These are phyloP conservation scores for Euphonia xanthogaster DNA, from an alignment of 2,797 vertebrate genomes.

Conservation along the genomic window DNA sequence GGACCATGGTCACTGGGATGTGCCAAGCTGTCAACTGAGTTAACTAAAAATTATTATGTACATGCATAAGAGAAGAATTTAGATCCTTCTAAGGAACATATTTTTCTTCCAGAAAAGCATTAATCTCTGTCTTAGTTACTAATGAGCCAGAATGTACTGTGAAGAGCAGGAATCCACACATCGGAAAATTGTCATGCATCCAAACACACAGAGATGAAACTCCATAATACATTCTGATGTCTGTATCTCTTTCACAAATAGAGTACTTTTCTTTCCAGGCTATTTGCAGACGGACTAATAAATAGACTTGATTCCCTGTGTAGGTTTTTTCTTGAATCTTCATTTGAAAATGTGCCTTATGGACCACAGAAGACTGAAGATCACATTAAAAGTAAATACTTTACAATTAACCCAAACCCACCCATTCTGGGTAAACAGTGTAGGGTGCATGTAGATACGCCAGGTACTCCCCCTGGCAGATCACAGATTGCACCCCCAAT, in stretches of 20 bases:
- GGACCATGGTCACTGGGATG: not conserved
- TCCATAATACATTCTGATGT: not conserved
- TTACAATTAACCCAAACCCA: not conserved
- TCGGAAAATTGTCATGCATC: not conserved
- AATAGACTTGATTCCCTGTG: not conserved
- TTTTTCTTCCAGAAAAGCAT: not conserved
- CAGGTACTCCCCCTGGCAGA: not conserved
- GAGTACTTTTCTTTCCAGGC: not conserved
- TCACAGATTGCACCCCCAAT: not conserved
- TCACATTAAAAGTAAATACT: not conserved
- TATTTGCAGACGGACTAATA: not conserved
- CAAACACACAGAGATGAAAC: not conserved
- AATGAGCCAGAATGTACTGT: not conserved
- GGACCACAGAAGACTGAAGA: not conserved
- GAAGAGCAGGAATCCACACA: not conserved
- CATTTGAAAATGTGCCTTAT: not conserved
- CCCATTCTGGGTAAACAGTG: not conserved
- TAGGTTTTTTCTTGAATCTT: not conserved
- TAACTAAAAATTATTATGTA: not conserved
- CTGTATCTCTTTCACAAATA: not conserved
- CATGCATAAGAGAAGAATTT: not conserved
- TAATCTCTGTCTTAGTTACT: not conserved
- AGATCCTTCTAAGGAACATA: not conserved
- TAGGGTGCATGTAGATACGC: accelerated
- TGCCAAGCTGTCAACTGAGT: not conserved